Evolutionary conservation across 2,797 vertebrate genomes (phyloP).

Genomic region (Podargus strigoides): DNA sequence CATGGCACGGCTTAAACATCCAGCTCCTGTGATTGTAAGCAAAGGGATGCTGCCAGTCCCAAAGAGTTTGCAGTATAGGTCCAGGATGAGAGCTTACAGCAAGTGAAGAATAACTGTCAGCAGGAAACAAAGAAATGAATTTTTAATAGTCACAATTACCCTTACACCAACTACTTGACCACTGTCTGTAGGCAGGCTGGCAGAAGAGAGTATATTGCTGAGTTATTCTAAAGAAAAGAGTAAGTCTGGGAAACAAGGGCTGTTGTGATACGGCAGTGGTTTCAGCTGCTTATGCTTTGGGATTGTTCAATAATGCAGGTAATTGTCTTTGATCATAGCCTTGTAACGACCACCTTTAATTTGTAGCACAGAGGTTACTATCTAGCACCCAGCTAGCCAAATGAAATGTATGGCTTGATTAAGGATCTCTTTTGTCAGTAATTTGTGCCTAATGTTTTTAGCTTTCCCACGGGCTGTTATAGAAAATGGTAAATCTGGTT

Average conservation of each 20-base stretch:
- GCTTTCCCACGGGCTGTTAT: conserved; percentile 76
- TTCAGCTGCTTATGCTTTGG: conserved; percentile 6
- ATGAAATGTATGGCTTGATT: conserved; percentile 77
- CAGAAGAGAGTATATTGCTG: neutral
- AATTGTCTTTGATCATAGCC: conserved; percentile 22
- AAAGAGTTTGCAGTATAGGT: neutral
- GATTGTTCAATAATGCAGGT: neutral
- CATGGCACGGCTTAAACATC: neutral
- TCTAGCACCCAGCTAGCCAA: conserved; percentile 68
- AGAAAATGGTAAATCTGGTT: conserved; percentile 82
- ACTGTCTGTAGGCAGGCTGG: neutral
- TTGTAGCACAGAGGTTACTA: conserved; percentile 51
- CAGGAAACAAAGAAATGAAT: neutral
- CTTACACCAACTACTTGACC: neutral
- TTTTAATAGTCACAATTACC: neutral
- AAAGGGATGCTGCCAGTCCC: neutral
- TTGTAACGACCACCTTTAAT: conserved; percentile 32
- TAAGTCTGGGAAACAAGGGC: neutral
- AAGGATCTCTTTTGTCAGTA: conserved; percentile 75
- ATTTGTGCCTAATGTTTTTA: conserved; percentile 78
- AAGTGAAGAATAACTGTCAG: neutral
- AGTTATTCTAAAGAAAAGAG: neutral
- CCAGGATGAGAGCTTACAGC: neutral
- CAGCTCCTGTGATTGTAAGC: neutral
- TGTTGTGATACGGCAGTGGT: neutral